A percentile compares a stretch with the other conserved stretches of the same genome.
These are phyloP conservation scores for Actinia tenebrosa DNA, from an alignment of 64 coral and sea anemone genomes.

Conservation along the genomic window DNA sequence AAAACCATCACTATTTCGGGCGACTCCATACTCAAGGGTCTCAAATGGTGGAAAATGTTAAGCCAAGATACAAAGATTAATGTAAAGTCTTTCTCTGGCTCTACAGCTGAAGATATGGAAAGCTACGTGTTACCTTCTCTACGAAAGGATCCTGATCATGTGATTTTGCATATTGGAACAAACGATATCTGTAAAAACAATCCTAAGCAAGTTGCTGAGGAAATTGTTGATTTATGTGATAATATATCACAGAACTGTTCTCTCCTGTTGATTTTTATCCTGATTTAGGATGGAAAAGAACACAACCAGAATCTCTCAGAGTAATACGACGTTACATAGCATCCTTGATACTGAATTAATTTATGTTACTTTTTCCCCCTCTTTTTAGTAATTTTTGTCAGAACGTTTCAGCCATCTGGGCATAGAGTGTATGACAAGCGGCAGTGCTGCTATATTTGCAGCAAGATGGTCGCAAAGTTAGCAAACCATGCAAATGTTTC, in stretches of 20 bases:
- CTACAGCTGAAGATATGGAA: background rate
- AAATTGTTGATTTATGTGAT: background rate
- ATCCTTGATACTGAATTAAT: too few species aligned
- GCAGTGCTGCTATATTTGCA: conserved; percentile 3
- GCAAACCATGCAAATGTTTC: conserved; percentile 17
- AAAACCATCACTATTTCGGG: background rate
- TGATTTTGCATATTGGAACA: background rate
- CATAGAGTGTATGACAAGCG: too few species aligned
- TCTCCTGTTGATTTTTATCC: too few species aligned
- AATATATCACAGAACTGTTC: background rate
- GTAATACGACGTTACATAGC: too few species aligned
- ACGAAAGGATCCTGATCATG: background rate
- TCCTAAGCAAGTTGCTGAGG: background rate
- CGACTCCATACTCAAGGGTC: background rate
- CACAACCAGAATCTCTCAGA: too few species aligned
- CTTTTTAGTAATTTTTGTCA: too few species aligned
- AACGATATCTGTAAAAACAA: background rate
- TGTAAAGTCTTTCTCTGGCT: background rate
- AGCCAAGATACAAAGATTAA: background rate
- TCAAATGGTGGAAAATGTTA: background rate
- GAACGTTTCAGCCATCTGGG: too few species aligned
- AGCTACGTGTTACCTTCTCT: background rate
- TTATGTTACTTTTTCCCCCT: too few species aligned
- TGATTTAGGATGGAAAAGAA: too few species aligned
- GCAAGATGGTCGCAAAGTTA: conserved; percentile 11